A percentile compares a stretch with the other conserved stretches of the same genome.
phyloP scores from a whole-genome alignment of 2,797 vertebrate genomes.

The Sylvilagus floridanus region DNA sequence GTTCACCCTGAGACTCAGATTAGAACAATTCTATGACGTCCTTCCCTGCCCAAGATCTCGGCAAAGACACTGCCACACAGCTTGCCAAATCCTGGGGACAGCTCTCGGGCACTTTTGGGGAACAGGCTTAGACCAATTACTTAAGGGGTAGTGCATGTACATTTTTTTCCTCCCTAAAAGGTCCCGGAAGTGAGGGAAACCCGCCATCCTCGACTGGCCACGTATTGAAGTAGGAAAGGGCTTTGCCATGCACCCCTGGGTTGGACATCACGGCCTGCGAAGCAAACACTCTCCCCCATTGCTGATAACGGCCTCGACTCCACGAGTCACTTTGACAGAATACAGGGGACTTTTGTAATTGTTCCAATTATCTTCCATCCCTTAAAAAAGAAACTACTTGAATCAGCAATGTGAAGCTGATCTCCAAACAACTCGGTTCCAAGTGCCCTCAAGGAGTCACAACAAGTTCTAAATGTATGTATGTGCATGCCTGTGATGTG shows the following conservation, averaged over 20 bases:
- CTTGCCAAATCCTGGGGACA: background rate
- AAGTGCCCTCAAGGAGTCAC: background rate
- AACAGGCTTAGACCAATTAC: background rate
- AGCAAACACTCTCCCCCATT: conserved; percentile 19
- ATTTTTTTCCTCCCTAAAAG: background rate
- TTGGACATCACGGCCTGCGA: conserved; percentile 44
- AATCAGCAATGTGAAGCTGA: conserved; percentile 57
- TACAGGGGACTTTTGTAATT: conserved; percentile 65
- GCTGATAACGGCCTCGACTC: conserved; percentile 46
- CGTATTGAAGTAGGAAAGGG: background rate
- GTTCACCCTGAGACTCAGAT: background rate
- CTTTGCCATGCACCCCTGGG: background rate
- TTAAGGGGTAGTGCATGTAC: background rate
- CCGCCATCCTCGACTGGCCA: background rate
- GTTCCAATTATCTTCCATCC: conserved; percentile 66
- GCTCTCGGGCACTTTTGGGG: background rate
- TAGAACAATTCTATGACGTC: background rate
- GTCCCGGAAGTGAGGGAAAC: background rate
- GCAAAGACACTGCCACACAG: background rate
- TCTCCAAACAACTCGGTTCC: conserved; percentile 43
- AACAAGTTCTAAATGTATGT: background rate
- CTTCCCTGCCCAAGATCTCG: background rate
- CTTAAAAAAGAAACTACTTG: conserved; percentile 82
- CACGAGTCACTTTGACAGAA: conserved; percentile 73
- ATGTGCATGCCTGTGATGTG: too few species aligned